Base-by-base conservation (phyloP, 2,888 invertebrate genomes). In the Chloroclystis v-ata region DNA sequence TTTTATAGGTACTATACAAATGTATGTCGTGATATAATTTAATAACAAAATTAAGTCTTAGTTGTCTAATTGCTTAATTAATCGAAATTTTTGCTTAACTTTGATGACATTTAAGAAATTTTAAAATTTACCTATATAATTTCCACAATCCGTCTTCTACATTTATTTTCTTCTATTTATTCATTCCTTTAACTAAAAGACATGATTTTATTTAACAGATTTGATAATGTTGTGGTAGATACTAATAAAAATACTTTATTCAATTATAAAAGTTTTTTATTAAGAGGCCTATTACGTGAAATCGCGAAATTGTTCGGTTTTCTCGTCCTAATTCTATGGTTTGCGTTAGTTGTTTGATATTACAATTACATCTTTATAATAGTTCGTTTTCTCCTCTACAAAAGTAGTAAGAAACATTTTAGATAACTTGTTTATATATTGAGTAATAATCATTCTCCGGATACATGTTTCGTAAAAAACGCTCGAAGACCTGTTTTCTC, bases 121-220 rank as follows among this genome's bases (percentile, higher is more conserved):
- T 20, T 24, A 35, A 35, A 12, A 44, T 39, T 26, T 10, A n/a
- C n/a, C n/a, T n/a, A 9, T 46, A 11, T 26, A 35, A 52, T 48
- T 48, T 37, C 32, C 43, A 13, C 40, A 24, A 26, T 52, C 47
- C 46, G 43, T 50, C 46, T 48, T 49, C 14, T 46, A 33, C 43
- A 55, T 54, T 42, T 61, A 56, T 57, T 20, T 35, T 59, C 57
- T 61, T 65, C 51, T 72, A 67, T 68, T 64, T 68, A 68, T 73
- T 80, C 78, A 81, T 81, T 82, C 82, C 81, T 81, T 72, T 67
- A 54, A 75, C 75, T 79, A 79, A 82, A 82, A 82, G 80, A 80
- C 79, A 78, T 69, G 60, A 68, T 54, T 61, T 61, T 58, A 60
- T 59, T 66, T 64, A 64, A 50, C 59, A 65, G 67, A 67, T 70